Conservation (phyloP, 1,140 invertebrate genomes). For the Drosophila jambulina region DNA sequence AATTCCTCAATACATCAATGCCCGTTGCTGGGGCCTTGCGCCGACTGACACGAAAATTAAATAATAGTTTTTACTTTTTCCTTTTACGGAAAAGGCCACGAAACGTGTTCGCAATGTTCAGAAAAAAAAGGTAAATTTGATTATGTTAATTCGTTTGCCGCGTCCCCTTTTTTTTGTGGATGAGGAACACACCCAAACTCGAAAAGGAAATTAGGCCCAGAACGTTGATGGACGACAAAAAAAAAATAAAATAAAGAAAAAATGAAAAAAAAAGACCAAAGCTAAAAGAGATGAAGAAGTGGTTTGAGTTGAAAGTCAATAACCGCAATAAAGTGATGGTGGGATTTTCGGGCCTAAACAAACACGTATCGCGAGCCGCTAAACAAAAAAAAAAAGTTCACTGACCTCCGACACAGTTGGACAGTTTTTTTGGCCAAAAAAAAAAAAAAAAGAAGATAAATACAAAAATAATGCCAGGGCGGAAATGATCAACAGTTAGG, state of each 20-base stretch:
- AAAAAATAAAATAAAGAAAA: constrained; percentile 11
- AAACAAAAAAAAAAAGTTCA: constrained; percentile 49
- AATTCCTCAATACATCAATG: constrained; percentile 28
- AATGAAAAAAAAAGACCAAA: constrained; percentile 15
- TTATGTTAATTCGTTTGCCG: constrained; percentile 59
- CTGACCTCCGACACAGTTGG: constrained; percentile 64
- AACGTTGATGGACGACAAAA: constrained; percentile 55
- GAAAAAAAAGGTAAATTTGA: constrained; percentile 51
- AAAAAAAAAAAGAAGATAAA: constrained; percentile 6
- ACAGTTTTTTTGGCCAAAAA: constrained; percentile 41
- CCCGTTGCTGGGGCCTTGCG: constrained; percentile 24
- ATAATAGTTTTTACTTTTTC: constrained; percentile 55
- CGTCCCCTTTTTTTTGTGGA: constrained; percentile 10
- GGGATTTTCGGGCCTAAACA: constrained; percentile 70
- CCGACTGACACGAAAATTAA: constrained; percentile 54
- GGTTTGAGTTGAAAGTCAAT: constrained; percentile 60
- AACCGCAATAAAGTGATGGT: constrained; percentile 60
- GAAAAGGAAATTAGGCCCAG: constrained; percentile 37
- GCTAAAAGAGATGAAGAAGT: constrained; percentile 17
- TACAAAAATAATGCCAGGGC: neutral
- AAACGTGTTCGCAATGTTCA: constrained; percentile 36
- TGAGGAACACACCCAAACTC: constrained; percentile 24
- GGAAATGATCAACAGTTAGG: constrained; percentile 41
- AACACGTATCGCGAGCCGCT: constrained; percentile 64
- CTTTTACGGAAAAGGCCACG: constrained; percentile 13